Conservation (phyloP, 2,888 invertebrate species). For the Tricholauxania praeusta region DNA sequence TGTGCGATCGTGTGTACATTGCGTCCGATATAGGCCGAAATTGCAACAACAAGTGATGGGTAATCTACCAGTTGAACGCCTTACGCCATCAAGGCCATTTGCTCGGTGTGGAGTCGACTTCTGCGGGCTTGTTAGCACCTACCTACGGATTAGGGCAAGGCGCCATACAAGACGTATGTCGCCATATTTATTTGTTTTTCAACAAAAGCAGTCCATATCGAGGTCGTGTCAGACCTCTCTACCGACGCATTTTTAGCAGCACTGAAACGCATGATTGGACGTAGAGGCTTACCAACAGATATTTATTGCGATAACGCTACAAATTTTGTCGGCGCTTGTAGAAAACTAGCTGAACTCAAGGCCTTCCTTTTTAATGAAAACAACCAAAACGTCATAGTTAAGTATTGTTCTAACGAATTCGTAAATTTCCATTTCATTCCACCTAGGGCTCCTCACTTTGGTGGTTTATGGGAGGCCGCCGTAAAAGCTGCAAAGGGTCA, state of each 20-base stretch:
- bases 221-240: conserved; percentile 40
- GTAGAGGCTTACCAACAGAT: conserved; percentile 21
- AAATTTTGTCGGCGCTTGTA: conserved; percentile 36
- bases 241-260: conserved; percentile 41
- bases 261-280: conserved; percentile 32
- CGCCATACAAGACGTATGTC: too few species aligned
- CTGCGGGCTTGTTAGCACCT: conserved; percentile 36
- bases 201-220: conserved; percentile 40
- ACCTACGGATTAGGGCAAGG: too few species aligned
- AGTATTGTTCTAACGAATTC: conserved; percentile 29
- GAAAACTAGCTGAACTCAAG: conserved; percentile 30
- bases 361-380: conserved; percentile 19
- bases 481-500: conserved; percentile 41
- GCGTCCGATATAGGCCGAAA: conserved; percentile 37
- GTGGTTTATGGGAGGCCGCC: conserved; percentile 39
- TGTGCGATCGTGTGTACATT: conserved; percentile 32
- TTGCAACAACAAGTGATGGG: too few species aligned
- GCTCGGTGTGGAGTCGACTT: conserved; percentile 37
- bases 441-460: conserved; percentile 45
- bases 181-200: conserved; percentile 36
- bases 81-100: conserved; percentile 37
- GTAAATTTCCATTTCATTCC: conserved; percentile 39
- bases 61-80: too few species aligned
- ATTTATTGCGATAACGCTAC: conserved; percentile 40
- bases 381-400: conserved; percentile 19